These are phyloP conservation scores for Leucophenga maculata DNA, from an alignment of 2,888 invertebrate genomes.

Conservation along the genomic window DNA sequence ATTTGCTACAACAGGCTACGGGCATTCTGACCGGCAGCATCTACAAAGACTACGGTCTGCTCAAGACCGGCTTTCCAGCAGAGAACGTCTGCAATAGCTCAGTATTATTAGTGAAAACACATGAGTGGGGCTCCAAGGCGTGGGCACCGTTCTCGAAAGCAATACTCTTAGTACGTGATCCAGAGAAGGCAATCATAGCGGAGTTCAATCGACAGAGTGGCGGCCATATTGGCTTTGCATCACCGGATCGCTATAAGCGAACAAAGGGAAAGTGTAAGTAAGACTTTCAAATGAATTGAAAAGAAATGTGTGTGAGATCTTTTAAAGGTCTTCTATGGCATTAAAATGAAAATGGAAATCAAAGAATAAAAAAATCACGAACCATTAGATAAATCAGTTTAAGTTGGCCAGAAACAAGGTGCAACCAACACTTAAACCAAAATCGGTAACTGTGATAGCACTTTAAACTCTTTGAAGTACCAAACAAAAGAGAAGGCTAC, in stretches of 20 bases:
- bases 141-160: conserved; percentile 78
- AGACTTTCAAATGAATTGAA: neutral
- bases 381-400: too few species aligned
- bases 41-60: conserved; percentile 85
- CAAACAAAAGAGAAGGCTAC: too few species aligned
- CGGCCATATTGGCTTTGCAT: conserved; percentile 85
- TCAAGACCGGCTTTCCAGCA: conserved; percentile 85
- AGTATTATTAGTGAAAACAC: conserved; percentile 85
- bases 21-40: conserved; percentile 85
- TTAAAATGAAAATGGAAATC: too few species aligned
- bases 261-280: conserved; percentile 77
- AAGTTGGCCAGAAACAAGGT: too few species aligned
- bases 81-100: conserved; percentile 84
- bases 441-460: too few species aligned
- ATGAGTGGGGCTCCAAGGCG: conserved; percentile 79
- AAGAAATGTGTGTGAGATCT: too few species aligned
- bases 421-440: too few species aligned
- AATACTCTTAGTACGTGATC: conserved; percentile 80
- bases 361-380: too few species aligned
- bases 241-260: conserved; percentile 77
- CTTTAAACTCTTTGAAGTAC: too few species aligned
- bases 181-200: conserved; percentile 79
- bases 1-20: conserved; percentile 84
- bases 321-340: too few species aligned
- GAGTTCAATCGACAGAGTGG: conserved; percentile 87